These are phyloP conservation scores for Phyllotreta cruciferae DNA, from an alignment of 2,888 invertebrate genomes.

Conservation along the genomic window DNA sequence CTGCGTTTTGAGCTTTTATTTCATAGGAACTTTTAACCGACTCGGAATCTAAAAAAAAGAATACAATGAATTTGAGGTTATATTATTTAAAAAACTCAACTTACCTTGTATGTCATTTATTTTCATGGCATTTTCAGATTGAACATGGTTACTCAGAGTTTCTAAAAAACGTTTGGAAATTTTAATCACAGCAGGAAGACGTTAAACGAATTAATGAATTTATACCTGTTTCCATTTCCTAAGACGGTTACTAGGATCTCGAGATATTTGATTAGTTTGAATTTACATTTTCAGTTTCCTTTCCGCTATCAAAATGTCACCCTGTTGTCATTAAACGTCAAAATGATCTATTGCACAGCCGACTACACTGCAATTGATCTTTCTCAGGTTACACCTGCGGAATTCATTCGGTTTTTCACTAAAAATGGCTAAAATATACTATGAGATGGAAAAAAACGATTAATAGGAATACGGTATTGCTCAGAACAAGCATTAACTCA, in stretches of 20 bases:
- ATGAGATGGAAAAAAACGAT: too few relatives aligned
- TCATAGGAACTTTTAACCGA: background rate
- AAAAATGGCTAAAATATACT: too few relatives aligned
- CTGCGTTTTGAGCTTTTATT: background rate
- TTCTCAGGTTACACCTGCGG: too few relatives aligned
- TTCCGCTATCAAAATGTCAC: conserved; percentile 30
- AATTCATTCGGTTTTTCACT: too few relatives aligned
- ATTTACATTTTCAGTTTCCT: conserved; percentile 31
- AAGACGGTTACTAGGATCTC: conserved; percentile 21
- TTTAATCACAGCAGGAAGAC: conserved; percentile 4
- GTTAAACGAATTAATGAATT: conserved; percentile 8
- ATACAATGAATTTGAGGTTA: too few relatives aligned
- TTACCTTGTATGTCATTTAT: too few relatives aligned
- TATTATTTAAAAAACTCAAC: too few relatives aligned
- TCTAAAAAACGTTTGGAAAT: conserved; percentile 29
- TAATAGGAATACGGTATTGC: too few relatives aligned
- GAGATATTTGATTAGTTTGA: conserved; percentile 21
- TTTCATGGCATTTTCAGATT: conserved; percentile 1
- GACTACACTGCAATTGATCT: too few relatives aligned
- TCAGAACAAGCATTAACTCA: too few relatives aligned
- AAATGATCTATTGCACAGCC: conserved; percentile 10
- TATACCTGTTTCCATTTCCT: conserved; percentile 41
- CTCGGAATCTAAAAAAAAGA: too few relatives aligned
- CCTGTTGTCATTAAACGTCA: conserved; percentile 32
- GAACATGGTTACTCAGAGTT: conserved; percentile 37